A percentile compares a stretch with the other conserved stretches of the same genome.
Conservation (phyloP, 30 jellyfish, hydroid and myxozoan species). For the Nemopilema nomurai region DNA sequence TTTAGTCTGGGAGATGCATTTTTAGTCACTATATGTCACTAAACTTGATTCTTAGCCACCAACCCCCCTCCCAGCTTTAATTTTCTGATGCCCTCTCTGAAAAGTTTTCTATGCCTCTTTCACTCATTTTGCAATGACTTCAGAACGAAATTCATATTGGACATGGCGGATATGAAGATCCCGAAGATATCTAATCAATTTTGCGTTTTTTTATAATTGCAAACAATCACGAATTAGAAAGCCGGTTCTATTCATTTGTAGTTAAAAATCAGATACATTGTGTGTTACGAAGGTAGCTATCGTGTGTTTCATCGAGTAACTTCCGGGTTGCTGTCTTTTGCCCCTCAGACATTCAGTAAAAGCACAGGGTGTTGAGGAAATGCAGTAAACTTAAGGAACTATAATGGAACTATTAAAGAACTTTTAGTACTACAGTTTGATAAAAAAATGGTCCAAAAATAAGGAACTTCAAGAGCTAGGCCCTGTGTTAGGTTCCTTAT, state of each 20-base stretch:
- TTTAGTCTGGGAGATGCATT: not conserved
- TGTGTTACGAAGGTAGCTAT: not conserved
- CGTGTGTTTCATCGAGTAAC: not conserved
- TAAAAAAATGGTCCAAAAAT: not conserved
- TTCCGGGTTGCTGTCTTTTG: not conserved
- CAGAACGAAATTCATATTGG: not conserved
- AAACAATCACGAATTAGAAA: not conserved
- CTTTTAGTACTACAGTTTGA: not conserved
- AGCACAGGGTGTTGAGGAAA: not conserved
- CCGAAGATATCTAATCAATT: not conserved
- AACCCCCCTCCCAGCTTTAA: not conserved
- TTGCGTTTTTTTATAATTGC: not conserved
- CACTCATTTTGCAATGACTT: not conserved
- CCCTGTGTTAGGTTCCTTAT: not conserved
- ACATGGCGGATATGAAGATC: not conserved
- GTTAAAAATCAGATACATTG: not conserved
- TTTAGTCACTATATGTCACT: not conserved
- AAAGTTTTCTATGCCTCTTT: not conserved
- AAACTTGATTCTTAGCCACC: not conserved
- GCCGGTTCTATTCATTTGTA: not conserved
- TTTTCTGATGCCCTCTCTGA: not conserved
- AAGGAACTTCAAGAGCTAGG: not conserved
- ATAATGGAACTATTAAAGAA: not conserved
- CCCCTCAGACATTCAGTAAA: not conserved
- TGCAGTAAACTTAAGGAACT: not conserved